Conservation (phyloP, 1,140 invertebrate species). For the Littorina saxatilis region DNA sequence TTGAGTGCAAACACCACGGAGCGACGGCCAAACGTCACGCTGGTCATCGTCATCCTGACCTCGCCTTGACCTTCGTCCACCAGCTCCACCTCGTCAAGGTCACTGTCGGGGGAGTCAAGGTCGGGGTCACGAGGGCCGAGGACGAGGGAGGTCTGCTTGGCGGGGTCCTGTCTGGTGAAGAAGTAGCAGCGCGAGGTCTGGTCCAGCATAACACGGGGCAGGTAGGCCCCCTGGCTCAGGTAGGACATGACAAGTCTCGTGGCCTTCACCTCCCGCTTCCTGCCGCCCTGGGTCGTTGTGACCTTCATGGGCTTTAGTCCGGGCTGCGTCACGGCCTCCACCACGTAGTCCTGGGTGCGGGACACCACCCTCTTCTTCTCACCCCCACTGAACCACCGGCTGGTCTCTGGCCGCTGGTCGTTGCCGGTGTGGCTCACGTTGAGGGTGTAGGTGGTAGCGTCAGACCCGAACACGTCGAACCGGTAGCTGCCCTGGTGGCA, state of each 20-base stretch:
- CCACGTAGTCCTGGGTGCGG: background rate
- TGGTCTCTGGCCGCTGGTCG: background rate
- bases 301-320: constrained; percentile 6
- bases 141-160: background rate
- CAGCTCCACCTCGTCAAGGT: constrained; percentile 14
- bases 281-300: background rate
- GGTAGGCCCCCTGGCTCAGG: background rate
- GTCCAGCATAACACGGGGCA: constrained; percentile 6
- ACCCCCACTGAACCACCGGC: background rate
- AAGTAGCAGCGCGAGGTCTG: constrained; percentile 16
- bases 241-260: constrained; percentile 1
- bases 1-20: background rate
- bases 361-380: background rate
- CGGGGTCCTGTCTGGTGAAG: background rate
- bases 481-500: constrained; percentile 9
- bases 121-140: constrained; percentile 10
- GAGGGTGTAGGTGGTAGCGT: background rate
- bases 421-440: background rate
- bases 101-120: background rate
- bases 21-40: background rate
- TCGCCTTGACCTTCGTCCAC: background rate
- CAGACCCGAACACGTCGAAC: background rate
- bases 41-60: background rate
- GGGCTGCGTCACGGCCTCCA: background rate
- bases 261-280: background rate